Base-by-base conservation (phyloP, 1,140 invertebrate genomes). In the Ceratoteleas bidentatus region DNA sequence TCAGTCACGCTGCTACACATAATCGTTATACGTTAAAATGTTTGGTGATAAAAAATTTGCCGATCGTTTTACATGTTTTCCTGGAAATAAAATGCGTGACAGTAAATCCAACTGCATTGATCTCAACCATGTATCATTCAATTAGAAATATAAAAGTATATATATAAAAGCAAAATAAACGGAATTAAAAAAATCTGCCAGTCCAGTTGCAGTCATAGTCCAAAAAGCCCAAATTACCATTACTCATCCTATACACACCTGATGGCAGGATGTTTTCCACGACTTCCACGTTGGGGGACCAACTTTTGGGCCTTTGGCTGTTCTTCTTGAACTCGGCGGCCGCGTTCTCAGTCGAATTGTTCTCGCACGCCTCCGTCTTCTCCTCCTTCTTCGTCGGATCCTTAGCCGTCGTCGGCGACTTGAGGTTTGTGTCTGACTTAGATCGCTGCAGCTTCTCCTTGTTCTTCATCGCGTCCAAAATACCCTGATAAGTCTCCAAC, bases 391-490 rank as follows among this genome's bases (percentile, higher is more conserved):
- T 92, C 75, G 84, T 89, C 54, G 87, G 65, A 32, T 90, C 86
- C 62, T 88, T 93, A 9, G 61, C 40, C 50, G 88, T 85, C 32
- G 94, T 94, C 0, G 94, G 95, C 15, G 94, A 94, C 88, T 97
- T 97, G 9, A 97, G 89, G 90, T 97, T 97, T 14, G 96, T 98
- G 89, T 98, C 97, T 62, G 97, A 98, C 91, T 98, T 98, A 47
- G 97, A 97, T 64, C 97, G 93, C 85, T 98, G 96, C 69, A 97
- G 91, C 88, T 97, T 98, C 87, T 98, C 96, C 85, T 97, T 96
- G 86, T 98, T 98, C 88, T 97, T 98, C 96, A 98, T 99, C 0
- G 98, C 98, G 89, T 97, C 96, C 61, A 99, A 92, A 86, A 98
- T 98, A 60, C 97, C 97, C 91, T 98, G 96, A 89, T 99, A 99